Evolutionary conservation across 2,113 vertebrate genomes (phyloP), one percentile per base, ranked within the genome.

Genomic region (Fregata magnificens): DNA sequence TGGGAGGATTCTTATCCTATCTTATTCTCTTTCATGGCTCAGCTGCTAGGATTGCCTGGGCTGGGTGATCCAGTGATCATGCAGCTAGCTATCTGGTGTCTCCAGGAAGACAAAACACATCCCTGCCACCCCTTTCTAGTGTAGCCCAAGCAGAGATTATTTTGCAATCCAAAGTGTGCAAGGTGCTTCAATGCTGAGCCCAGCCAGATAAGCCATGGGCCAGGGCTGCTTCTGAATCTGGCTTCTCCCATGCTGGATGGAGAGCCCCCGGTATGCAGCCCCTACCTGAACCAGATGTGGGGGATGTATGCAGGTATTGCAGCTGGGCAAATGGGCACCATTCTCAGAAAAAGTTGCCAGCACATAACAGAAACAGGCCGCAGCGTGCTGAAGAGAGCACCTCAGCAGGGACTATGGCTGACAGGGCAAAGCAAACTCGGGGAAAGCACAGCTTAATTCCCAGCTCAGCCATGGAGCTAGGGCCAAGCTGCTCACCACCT

Each of bases 321-420:
- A 63, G 55, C 44, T 53, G 55, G 44, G 72, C 59, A 86, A 25
- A 10, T 9, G 11, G 38, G 32, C 87, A 76, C 62, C 32, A 6
- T 50, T 40, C 24, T 36, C 47, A 2, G 69, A 42, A 61, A n/a
- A 66, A 24, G 21, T 3, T 85, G 58, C 15, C 45, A 72, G 63
- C 63, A 52, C 24, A 2, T 14, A 76, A 61, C n/a, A 66, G 21
- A 66, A 83, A 74, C 3, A 7, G 59, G 59, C 24, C 59, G 31
- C 11, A 79, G 9, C 38, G 47, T 16, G 44, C 16, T 70, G 50
- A 76, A 71, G 52, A 71, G 16, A 71, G 26, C 40, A 38, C 28
- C 40, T 34, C 71, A 59, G 70, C n/a, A 65, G 42, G 47, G 47
- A 62, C 36, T 3, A 1, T 7, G n/a, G 71, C 29, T 1, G 0